Conservation (phyloP, 2,888 invertebrate genomes). For the Endomychus coccineus region DNA sequence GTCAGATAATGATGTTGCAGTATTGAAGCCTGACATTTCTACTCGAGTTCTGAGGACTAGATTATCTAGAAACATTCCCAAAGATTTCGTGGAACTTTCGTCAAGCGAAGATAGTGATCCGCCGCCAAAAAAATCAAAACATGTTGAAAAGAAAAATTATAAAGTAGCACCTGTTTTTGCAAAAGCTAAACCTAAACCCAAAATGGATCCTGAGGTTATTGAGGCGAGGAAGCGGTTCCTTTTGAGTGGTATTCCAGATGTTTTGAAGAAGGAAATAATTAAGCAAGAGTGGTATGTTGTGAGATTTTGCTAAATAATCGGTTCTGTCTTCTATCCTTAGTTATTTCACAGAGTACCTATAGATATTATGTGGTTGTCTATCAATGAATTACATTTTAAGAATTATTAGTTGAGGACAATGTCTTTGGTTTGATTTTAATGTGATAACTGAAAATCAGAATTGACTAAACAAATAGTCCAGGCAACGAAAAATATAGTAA, state of each 20-base stretch:
- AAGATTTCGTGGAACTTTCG: slow-evolving; percentile 4
- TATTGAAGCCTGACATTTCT: neutral
- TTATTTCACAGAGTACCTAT: too few species aligned
- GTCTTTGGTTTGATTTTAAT: too few species aligned
- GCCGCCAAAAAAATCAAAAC: slow-evolving; percentile 5
- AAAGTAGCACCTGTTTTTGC: slow-evolving; percentile 69
- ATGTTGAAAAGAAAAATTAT: slow-evolving; percentile 18
- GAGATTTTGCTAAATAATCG: too few species aligned
- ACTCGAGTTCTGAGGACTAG: slow-evolving; percentile 8
- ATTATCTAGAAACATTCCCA: slow-evolving; percentile 1
- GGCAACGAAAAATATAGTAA: too few species aligned
- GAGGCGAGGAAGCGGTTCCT: slow-evolving; percentile 64
- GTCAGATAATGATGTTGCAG: too few species aligned
- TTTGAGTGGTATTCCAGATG: slow-evolving; percentile 63
- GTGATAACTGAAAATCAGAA: too few species aligned
- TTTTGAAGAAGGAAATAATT: slow-evolving; percentile 49
- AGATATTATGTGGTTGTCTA: too few species aligned
- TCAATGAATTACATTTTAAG: too few species aligned
- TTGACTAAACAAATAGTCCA: too few species aligned
- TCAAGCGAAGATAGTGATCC: slow-evolving; percentile 8
- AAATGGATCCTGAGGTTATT: slow-evolving; percentile 49
- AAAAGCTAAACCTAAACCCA: slow-evolving; percentile 47
- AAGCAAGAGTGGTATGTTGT: slow-evolving; percentile 45
- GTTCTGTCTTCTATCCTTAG: too few species aligned
- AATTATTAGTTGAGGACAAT: too few species aligned